Base-by-base conservation (phyloP, 2,888 invertebrate species). In the Stenoptilia bipunctidactyla region DNA sequence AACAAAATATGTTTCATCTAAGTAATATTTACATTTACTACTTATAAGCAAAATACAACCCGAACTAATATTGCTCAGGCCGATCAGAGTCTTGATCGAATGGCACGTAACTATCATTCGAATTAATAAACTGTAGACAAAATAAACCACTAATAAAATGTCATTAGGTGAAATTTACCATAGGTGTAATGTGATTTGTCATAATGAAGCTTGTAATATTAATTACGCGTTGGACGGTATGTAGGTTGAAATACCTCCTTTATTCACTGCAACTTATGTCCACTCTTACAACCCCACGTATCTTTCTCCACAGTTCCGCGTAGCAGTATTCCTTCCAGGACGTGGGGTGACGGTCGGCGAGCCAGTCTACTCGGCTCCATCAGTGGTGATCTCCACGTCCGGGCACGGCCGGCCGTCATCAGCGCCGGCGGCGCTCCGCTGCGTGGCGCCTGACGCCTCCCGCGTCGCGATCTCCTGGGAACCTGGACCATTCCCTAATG, bases 401-500 rank as follows among this genome's bases (percentile, higher is more conserved):
- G 87, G 92, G 3, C 87, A 86, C 42, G 94, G 93, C 27, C 85
- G 87, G 38, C 94, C 94, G 10, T 85, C 89, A 49, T 96, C 92
- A 0, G 87, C 91, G 15, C 93, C 95, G 4, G 79, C 87, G 45
- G 88, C 93, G 47, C 87, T 93, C 50, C 87, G 90, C 50, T 90
- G 92, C 13, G 88, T 92, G 41, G 89, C 94, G 2, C 88, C 94
- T 40, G 94, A 96, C 70, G 88, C 92, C 38, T 89, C 90, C 52
- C 89, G 94, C 52, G 90, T 96, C 45, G 93, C 93, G 47, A 88
- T 97, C 44, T 92, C 92, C 54, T 97, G 96, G 96, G 90, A 90
- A 66, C 91, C 93, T 12, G 96, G 96, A 12, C 88, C 88, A 40
- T 94, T 92, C 63, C 91, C 92, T 39, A 95, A 95, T 70, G 96